Base-by-base conservation (phyloP, 2,113 vertebrate species). In the Gavia stellata region DNA sequence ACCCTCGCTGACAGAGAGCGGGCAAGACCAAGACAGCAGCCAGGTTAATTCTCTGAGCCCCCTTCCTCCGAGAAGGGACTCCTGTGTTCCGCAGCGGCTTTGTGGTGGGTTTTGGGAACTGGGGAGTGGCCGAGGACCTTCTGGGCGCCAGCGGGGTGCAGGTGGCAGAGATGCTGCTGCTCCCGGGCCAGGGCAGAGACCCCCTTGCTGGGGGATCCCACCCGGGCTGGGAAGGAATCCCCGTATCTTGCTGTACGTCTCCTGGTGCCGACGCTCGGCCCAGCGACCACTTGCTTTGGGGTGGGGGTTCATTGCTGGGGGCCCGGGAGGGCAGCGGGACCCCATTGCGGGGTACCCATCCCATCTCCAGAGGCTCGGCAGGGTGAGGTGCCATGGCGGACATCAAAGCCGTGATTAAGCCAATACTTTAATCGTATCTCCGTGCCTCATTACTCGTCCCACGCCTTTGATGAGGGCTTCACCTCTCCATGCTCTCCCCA, bases 321-420 rank as follows among this genome's bases (percentile, higher is more conserved):
- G 16, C 18, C 10, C 1, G n/a, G 77, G 31, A 12, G 31, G 29
- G 89, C 97, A 92, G 97, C 53, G 90, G 98, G 97, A 47, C 96
- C 96, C 97, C 89, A 71, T 96, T 58, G 86, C 21, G 3, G 75
- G 58, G 62, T 17, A 10, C 77, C 40, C 17, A 1, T 5, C 84
- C 45, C 7, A 2, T 17, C 70, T 45, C 50, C 14, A 14, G 63
- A 20, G 81, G 44, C 81, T 94, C 74, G 94, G 98, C 97, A 91
- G 96, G 97, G 97, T 97, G 98, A 96, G 88, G 96, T 94, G 97
- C 97, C 97, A 67, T 86, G 98, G 97, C 94, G 81, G 91, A 98
- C 99, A 98, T 98, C 98, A 99, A 99, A 99, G 98, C 97, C 92
- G 79, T 81, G 97, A 98, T 98, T 97, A 97, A 98, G 97, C 90